A percentile compares a stretch with the other conserved stretches of the same genome.
phyloP scores from a whole-genome alignment of 1,140 invertebrate genomes.

The Drosophila parvula region DNA sequence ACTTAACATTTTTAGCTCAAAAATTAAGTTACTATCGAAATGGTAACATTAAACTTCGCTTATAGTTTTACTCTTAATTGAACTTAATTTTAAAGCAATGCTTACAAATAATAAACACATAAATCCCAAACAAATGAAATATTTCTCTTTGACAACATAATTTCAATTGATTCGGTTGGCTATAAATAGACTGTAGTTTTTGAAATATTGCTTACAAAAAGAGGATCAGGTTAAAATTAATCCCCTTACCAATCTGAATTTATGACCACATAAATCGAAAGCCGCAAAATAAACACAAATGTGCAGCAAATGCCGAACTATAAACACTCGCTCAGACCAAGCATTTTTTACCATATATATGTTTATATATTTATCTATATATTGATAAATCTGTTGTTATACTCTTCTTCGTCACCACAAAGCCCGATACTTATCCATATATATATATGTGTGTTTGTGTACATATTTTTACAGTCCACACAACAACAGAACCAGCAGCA shows the following conservation, averaged over 20 bases:
- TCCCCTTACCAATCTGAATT: conserved; percentile 9
- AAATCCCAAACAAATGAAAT: not conserved
- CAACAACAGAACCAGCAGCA: conserved; percentile 83
- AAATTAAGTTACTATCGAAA: too few relatives aligned
- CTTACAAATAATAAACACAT: not conserved
- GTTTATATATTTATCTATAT: conserved; percentile 5
- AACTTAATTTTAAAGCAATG: not conserved
- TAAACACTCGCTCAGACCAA: conserved; percentile 19
- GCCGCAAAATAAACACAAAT: conserved; percentile 27
- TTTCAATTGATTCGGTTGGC: not conserved
- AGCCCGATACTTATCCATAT: conserved; percentile 53
- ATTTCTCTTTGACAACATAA: not conserved
- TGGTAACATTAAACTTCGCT: too few relatives aligned
- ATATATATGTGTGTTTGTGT: conserved; percentile 60
- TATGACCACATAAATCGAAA: not conserved
- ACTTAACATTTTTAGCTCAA: too few relatives aligned
- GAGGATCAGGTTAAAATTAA: not conserved
- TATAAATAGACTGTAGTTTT: not conserved
- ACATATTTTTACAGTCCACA: conserved; percentile 76
- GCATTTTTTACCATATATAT: conserved; percentile 22
- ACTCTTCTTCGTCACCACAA: conserved; percentile 42
- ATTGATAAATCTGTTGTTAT: conserved; percentile 50
- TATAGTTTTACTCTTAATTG: not conserved
- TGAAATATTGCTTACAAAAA: not conserved
- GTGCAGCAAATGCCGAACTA: conserved; percentile 9